These are phyloP conservation scores for Cerceris rybyensis DNA, from an alignment of 2,888 invertebrate genomes.

Conservation along the genomic window DNA sequence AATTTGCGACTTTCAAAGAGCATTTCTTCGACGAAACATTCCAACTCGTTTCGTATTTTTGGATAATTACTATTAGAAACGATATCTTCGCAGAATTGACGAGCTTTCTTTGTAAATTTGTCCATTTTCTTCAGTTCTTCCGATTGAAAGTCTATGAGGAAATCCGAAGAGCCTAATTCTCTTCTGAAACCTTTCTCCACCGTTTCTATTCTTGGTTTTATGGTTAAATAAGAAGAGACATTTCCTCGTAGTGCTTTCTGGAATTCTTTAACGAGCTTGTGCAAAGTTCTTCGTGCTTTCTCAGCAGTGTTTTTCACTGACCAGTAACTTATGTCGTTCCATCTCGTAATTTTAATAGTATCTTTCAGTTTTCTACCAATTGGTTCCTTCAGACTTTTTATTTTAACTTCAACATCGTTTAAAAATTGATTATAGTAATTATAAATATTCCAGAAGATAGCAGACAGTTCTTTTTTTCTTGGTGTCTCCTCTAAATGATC, in stretches of 20 bases:
- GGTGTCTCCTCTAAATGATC: constrained; percentile 83
- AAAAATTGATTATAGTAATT: constrained; percentile 93
- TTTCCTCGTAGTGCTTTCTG: constrained; percentile 83
- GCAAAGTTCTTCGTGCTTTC: constrained; percentile 93
- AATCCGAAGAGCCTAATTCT: constrained; percentile 5
- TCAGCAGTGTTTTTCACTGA: constrained; percentile 94
- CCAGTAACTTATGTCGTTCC: constrained; percentile 97
- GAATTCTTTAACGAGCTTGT: constrained; percentile 93
- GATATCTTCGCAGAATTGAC: constrained; percentile 86
- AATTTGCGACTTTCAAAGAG: constrained; percentile 88
- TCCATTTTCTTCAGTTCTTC: constrained; percentile 35
- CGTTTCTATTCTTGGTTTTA: constrained; percentile 73
- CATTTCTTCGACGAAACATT: constrained; percentile 86
- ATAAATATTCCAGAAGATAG: constrained; percentile 91
- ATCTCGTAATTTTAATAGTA: constrained; percentile 96
- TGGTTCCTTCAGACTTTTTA: constrained; percentile 88
- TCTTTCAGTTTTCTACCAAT: constrained; percentile 96
- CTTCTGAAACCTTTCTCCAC: background rate
- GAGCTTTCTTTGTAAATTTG: constrained; percentile 85
- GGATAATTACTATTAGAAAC: constrained; percentile 85
- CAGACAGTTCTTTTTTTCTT: constrained; percentile 83
- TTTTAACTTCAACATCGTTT: constrained; percentile 85
- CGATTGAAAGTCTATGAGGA: constrained; percentile 10
- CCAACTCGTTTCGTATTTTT: constrained; percentile 85
- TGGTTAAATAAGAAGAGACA: constrained; percentile 71